These are phyloP conservation scores for Orycteropus afer DNA, from an alignment of 2,113 vertebrate genomes.

Conservation along the genomic window DNA sequence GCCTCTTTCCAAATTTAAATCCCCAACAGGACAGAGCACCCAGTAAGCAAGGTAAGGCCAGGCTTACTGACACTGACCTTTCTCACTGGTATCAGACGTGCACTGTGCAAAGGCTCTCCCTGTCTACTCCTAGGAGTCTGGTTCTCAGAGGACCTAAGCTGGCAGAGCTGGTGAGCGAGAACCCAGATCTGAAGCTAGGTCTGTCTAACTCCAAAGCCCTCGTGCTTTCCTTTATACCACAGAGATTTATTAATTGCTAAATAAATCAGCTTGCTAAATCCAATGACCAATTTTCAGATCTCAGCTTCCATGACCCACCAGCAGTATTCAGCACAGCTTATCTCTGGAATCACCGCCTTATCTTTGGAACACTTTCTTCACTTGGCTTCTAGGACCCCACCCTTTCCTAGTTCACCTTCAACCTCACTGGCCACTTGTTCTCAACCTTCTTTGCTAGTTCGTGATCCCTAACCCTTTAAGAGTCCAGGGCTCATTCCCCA, in stretches of 20 bases:
- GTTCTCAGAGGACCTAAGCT: neutral
- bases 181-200: neutral
- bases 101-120: neutral
- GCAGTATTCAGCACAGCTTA: neutral
- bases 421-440: neutral
- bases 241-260: neutral
- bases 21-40: too few relatives aligned
- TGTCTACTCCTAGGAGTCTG: neutral
- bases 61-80: too few relatives aligned
- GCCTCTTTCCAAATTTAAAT: too few relatives aligned
- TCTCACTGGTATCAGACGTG: neutral
- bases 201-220: neutral
- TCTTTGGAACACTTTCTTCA: neutral
- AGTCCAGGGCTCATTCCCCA: neutral
- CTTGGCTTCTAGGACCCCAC: neutral
- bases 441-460: neutral
- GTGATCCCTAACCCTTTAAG: neutral
- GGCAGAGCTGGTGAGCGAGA: neutral
- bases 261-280: neutral
- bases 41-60: too few relatives aligned
- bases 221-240: neutral
- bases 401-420: neutral
- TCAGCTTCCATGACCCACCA: neutral
- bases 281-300: neutral
- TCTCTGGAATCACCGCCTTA: neutral